Evolutionary conservation across 2,113 vertebrate species (phyloP), one percentile per base, ranked within the genome.

Genomic region (Hippocampus mohnikei): DNA sequence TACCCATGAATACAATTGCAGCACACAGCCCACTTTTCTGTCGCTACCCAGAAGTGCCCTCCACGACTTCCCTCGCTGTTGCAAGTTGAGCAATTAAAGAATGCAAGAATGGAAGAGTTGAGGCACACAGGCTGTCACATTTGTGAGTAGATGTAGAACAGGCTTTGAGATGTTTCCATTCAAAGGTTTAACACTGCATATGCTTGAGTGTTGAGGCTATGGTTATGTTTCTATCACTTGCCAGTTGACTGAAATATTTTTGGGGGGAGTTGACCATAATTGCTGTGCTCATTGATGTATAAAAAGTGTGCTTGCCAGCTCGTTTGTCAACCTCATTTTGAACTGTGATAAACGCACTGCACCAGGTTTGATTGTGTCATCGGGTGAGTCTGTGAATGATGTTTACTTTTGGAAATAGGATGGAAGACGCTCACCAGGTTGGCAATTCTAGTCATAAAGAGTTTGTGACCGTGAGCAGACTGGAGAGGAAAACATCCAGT

Each of bases 1-100:
- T 59, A 78, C 71, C 74, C 71, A 75, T 70, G 81, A 80, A 81
- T 73, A 75, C 73, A 76, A 81, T 80, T 81, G 80, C 70, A 62
- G 82, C 80, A 52, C 55, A 73, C 73, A 81, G 80, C 82, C 77
- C 70, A 52, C 78, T 85, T 75, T 44, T 70, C 69, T 81, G 72
- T 83, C 74, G 50, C 78, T 81, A 70, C 73, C 63, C 55, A 71
- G 72, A 83, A 72, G 68, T 56, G 55, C 73, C 74, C 73, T 63
- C 75, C 12, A 58, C 67, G 55, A 21, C 61, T 66, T 20, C 2
- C 44, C 63, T 74, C 13, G 29, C 2, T 33, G 29, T 33, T 33
- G 29, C 29, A 33, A 33, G 29, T 33, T 33, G 29, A 33, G 29
- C 29, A 3, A 33, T 33, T 20, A 37, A 15, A n/a, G n/a, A 29